These are phyloP conservation scores for Busseola fusca DNA, from an alignment of 2,888 invertebrate genomes.

Conservation along the genomic window DNA sequence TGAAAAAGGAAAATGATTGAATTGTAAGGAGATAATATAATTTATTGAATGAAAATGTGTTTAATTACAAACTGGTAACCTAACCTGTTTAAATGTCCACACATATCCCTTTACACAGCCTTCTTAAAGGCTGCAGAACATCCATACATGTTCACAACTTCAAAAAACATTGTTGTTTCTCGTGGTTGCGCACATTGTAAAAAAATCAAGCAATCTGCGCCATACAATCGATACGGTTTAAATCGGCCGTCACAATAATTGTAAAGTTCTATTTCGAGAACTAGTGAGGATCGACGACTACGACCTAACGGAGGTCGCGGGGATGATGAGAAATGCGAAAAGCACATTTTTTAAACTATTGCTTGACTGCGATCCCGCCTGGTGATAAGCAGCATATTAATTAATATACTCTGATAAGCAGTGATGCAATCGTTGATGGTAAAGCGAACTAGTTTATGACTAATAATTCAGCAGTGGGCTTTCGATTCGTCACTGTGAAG, in stretches of 20 bases:
- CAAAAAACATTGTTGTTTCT: neutral
- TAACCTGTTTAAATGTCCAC: neutral
- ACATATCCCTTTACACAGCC: neutral
- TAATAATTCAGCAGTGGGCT: neutral
- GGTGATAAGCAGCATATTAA: no score
- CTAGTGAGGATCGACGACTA: neutral
- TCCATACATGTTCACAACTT: no score
- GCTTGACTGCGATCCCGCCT: no score
- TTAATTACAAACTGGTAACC: constrained; percentile 36
- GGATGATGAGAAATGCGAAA: neutral
- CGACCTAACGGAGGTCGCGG: no score
- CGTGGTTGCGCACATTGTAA: neutral
- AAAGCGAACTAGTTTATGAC: no score
- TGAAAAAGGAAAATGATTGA: constrained; percentile 83
- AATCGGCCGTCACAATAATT: neutral
- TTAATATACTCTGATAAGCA: no score
- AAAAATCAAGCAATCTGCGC: neutral
- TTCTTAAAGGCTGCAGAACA: neutral
- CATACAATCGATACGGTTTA: neutral
- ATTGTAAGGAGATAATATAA: constrained; percentile 85
- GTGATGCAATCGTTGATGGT: no score
- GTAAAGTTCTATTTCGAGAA: neutral
- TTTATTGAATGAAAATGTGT: constrained; percentile 79
- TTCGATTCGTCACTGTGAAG: no score
- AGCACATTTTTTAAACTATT: no score